A percentile compares a stretch with the other conserved stretches of the same genome.
Conservation (phyloP, 2,113 vertebrate species). For the Cranoglanis bouderius region DNA sequence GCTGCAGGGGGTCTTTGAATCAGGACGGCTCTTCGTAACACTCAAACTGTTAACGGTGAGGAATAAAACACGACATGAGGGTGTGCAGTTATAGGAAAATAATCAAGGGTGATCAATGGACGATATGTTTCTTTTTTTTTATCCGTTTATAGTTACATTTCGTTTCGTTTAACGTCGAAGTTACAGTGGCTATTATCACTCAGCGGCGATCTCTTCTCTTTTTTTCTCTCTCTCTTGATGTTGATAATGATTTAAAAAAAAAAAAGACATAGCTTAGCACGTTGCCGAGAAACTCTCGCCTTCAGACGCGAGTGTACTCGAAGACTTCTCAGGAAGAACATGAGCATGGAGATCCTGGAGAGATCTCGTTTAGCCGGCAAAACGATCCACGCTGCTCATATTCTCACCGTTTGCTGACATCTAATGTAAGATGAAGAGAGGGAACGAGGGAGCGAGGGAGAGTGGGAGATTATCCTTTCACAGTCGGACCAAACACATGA, state of each 20-base stretch:
- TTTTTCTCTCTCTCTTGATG: no score
- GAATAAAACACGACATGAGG: not conserved
- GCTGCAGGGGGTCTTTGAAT: not conserved
- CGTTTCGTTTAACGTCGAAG: not conserved
- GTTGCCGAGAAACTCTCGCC: not conserved
- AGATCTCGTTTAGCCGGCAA: not conserved
- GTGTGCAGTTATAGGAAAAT: not conserved
- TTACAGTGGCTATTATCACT: no score
- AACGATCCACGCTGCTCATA: not conserved
- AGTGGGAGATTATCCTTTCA: constrained; percentile 48
- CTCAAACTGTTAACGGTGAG: no score
- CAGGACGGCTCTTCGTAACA: not conserved
- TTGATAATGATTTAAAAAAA: no score
- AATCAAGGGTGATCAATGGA: constrained; percentile 58
- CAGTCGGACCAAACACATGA: constrained; percentile 31
- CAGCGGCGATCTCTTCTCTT: no score
- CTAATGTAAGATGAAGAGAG: constrained; percentile 8
- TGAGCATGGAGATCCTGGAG: not conserved
- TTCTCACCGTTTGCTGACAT: not conserved
- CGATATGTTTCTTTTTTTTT: not conserved
- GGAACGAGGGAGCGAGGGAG: constrained; percentile 56
- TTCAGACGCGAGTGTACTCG: no score
- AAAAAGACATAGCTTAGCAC: no score
- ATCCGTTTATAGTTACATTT: not conserved
- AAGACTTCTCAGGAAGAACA: constrained; percentile 7